Conservation (phyloP, 2,113 vertebrate species). For the Heterochromis multidens region DNA sequence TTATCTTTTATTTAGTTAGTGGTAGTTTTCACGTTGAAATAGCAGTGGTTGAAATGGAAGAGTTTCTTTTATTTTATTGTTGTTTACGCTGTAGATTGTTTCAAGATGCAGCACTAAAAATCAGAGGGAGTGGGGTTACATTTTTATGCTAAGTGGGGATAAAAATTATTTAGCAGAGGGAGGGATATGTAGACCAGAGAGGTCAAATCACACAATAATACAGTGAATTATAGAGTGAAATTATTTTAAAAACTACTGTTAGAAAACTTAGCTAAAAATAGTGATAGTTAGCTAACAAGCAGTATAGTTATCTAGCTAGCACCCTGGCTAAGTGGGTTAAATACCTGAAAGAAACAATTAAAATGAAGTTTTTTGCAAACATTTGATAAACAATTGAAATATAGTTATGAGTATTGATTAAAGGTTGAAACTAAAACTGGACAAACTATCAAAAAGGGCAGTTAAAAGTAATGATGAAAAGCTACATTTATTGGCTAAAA, state of each 20-base stretch:
- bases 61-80: too few species aligned
- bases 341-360: background rate
- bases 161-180: rapidly evolving
- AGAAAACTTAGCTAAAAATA: rapidly evolving
- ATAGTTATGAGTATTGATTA: background rate
- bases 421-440: background rate
- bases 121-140: background rate
- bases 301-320: background rate
- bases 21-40: too few species aligned
- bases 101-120: too few species aligned
- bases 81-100: too few species aligned
- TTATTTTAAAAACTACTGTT: too few species aligned
- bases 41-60: too few species aligned
- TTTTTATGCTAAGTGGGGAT: background rate
- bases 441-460: background rate
- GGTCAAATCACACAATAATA: background rate
- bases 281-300: background rate
- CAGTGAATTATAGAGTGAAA: too few species aligned
- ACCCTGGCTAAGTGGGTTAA: background rate
- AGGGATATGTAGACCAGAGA: background rate
- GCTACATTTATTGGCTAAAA: background rate
- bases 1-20: too few species aligned
- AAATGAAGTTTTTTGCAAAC: background rate
- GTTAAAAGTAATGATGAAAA: background rate
- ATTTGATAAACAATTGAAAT: background rate